These are phyloP conservation scores for Physocephala rufipes DNA, from an alignment of 2,888 invertebrate genomes.

Conservation along the genomic window DNA sequence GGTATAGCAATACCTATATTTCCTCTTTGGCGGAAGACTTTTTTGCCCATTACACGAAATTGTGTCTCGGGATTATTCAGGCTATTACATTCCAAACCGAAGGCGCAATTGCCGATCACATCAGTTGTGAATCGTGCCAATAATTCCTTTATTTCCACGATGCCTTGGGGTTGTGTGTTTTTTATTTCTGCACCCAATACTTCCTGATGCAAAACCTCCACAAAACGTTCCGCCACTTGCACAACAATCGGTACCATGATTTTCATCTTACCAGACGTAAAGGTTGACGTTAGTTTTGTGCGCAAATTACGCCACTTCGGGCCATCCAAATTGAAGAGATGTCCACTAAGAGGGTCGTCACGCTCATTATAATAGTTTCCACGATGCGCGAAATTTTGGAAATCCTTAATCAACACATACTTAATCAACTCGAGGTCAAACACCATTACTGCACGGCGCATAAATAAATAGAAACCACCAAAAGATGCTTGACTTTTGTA, in stretches of 20 bases:
- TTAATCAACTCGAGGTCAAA: conserved; percentile 61
- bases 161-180: background rate
- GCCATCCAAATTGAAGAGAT: conserved; percentile 63
- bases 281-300: conserved; percentile 66
- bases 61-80: conserved; percentile 62
- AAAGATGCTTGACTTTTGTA: conserved; percentile 52
- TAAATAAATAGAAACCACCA: conserved; percentile 55
- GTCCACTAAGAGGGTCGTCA: conserved; percentile 62
- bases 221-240: conserved; percentile 56
- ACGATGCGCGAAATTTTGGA: conserved; percentile 60
- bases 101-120: conserved; percentile 67
- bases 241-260: conserved; percentile 66
- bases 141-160: conserved; percentile 64
- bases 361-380: conserved; percentile 59
- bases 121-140: conserved; percentile 67
- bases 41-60: conserved; percentile 58
- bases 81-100: conserved; percentile 67
- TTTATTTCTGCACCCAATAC: conserved; percentile 29
- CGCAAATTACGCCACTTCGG: conserved; percentile 67
- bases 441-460: conserved; percentile 50
- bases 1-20: conserved; percentile 47
- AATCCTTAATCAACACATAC: conserved; percentile 62
- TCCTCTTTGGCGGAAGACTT: conserved; percentile 48
- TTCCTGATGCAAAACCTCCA: conserved; percentile 49
- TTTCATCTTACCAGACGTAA: conserved; percentile 68